Evolutionary conservation across 2,797 vertebrate genomes (phyloP), one percentile per base, ranked within the genome.

Genomic region (Philypnodon macrostomus): DNA sequence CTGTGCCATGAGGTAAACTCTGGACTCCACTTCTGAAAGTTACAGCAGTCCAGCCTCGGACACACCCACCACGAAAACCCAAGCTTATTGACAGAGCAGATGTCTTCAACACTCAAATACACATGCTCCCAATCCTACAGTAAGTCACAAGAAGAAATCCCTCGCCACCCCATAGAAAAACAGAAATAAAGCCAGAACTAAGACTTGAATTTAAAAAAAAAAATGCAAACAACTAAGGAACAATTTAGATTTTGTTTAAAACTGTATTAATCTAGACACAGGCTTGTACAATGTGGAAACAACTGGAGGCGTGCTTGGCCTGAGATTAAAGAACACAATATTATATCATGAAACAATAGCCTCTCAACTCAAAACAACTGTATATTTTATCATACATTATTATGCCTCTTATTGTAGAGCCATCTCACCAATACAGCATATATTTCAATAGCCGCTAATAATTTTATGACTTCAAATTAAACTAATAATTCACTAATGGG

Each of bases 61-160:
- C 72, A 81, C 75, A 70, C 78, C 77, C 80, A 63, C 74, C 61
- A 45, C 70, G 64, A 77, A 73, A 82, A 83, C 44, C n/a, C 38
- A 2, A 5, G 53, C 54, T 71, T 73, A 79, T 72, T 81, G 74
- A 83, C 76, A 63, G 45, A 77, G 55, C 83, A 84, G 70, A 83
- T 77, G 79, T 80, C 71, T 47, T 54, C 38, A 53, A 56, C 70
- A 80, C 70, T 80, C 58, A 72, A 75, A 74, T 48, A 39, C 10
- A 41, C 31, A 62, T 49, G 36, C 13, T 31, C 49, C 48, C 50
- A 31, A 7, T 38, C 31, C 60, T 49, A 34, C 23, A 39, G 45
- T 13, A 33, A 29, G 53, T 39, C 15, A 16, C 21, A 35, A n/a
- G n/a, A 45, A 56, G 19, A 46, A 17, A 42, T 30, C 45, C 35